These are phyloP conservation scores for Ophiodon elongatus DNA, from an alignment of 2,113 vertebrate genomes.

Conservation along the genomic window DNA sequence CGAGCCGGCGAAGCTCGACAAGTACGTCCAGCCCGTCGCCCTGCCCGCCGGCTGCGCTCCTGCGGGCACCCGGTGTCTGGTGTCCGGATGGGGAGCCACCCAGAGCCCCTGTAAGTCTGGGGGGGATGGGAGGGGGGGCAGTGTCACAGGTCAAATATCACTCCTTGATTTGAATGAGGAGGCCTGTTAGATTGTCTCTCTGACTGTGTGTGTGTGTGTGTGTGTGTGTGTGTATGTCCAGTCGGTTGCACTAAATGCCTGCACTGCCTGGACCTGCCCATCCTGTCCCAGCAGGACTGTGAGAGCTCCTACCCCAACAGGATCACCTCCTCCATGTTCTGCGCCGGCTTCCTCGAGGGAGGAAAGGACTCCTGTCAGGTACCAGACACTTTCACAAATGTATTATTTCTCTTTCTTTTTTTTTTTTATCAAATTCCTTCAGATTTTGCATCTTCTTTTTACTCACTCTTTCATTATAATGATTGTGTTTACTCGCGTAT, in stretches of 20 bases:
- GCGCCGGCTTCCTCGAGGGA: conserved; percentile 80
- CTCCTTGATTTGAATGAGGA: too few relatives aligned
- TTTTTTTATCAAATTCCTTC: too few relatives aligned
- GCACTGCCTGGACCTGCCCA: conserved; percentile 81
- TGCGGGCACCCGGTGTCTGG: conserved; percentile 79
- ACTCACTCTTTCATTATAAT: background rate
- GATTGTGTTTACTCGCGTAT: background rate
- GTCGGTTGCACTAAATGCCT: conserved; percentile 56
- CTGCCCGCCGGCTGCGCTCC: conserved; percentile 71
- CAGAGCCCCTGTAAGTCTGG: conserved; percentile 35
- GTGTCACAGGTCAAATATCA: background rate
- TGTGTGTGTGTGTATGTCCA: conserved; percentile 3
- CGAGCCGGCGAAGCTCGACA: conserved; percentile 32
- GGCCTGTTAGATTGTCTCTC: too few relatives aligned
- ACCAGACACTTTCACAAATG: background rate
- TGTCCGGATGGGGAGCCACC: conserved; percentile 86
- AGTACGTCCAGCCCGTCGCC: conserved; percentile 72
- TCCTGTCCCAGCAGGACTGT: conserved; percentile 78
- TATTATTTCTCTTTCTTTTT: too few relatives aligned
- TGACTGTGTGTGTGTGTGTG: background rate
- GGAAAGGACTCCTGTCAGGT: conserved; percentile 88
- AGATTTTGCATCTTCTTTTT: background rate
- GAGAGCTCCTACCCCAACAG: conserved; percentile 73
- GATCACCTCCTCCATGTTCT: conserved; percentile 84
- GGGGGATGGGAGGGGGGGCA: background rate